Evolutionary conservation across 1,140 invertebrate species (phyloP).

Genomic region (Aleiodes sp.): DNA sequence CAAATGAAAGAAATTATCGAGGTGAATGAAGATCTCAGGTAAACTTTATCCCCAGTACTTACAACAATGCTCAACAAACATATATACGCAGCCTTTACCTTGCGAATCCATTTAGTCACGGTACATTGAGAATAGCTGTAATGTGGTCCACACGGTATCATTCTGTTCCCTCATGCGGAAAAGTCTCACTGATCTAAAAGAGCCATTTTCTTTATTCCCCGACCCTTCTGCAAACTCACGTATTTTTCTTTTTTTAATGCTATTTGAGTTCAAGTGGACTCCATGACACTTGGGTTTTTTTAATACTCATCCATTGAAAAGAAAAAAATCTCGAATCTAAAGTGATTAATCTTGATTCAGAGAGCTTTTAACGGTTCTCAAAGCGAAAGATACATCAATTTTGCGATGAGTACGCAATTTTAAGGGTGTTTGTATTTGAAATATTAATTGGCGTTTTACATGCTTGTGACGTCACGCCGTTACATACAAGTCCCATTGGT

Average conservation of each 20-base stretch:
- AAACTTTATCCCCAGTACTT: neutral
- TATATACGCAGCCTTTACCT: neutral
- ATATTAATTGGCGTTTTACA: too few species aligned
- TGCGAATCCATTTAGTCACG: conserved; percentile 9
- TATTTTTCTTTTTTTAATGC: neutral
- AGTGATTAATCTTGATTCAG: neutral
- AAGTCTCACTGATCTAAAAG: neutral
- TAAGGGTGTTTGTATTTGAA: too few species aligned
- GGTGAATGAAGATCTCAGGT: neutral
- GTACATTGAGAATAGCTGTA: neutral
- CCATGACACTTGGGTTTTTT: neutral
- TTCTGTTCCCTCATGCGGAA: neutral
- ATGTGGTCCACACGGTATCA: neutral
- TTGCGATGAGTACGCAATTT: too few species aligned
- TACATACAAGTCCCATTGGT: too few species aligned
- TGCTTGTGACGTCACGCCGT: too few species aligned
- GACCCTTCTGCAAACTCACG: neutral
- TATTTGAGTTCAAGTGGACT: neutral
- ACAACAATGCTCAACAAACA: neutral
- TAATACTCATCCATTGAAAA: neutral
- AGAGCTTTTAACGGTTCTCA: too few species aligned
- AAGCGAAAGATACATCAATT: too few species aligned
- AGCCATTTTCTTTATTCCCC: neutral
- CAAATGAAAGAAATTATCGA: neutral
- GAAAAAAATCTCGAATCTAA: neutral